Evolutionary conservation across 2,888 invertebrate species (phyloP).

Genomic region (Iselma pallidipennis): DNA sequence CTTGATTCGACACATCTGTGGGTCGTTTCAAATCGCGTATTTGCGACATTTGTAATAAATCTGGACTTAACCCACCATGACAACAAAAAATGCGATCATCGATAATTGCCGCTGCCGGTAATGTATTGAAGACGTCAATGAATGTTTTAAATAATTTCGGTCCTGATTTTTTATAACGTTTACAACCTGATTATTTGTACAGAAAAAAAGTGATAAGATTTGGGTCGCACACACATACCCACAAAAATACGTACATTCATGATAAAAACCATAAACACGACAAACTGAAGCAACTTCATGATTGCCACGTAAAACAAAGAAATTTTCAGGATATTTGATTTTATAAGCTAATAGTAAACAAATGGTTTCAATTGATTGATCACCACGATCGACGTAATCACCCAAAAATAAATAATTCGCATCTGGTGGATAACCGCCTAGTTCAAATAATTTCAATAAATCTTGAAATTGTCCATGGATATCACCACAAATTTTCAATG

Average conservation of each 20-base stretch:
- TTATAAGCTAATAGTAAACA: constrained; percentile 69
- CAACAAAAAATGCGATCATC: constrained; percentile 52
- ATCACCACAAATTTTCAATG: constrained; percentile 55
- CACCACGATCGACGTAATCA: constrained; percentile 67
- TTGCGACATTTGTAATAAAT: constrained; percentile 44
- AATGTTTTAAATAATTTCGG: constrained; percentile 51
- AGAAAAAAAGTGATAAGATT: no score
- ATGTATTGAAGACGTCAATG: constrained; percentile 50
- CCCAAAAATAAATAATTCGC: constrained; percentile 68
- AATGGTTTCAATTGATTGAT: constrained; percentile 68
- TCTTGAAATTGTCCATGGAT: constrained; percentile 70
- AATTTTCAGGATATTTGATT: constrained; percentile 72
- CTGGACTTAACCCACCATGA: constrained; percentile 52
- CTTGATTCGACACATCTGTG: constrained; percentile 39
- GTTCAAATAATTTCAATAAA: constrained; percentile 64
- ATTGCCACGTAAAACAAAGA: constrained; percentile 68
- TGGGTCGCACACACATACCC: neutral
- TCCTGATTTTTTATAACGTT: constrained; percentile 41
- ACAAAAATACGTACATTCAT: constrained; percentile 59
- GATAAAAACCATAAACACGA: constrained; percentile 67
- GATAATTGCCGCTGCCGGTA: constrained; percentile 51
- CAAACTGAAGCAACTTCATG: constrained; percentile 71
- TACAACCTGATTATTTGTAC: constrained; percentile 44
- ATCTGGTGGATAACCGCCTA: constrained; percentile 69
- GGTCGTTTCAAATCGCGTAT: constrained; percentile 45